Conservation (phyloP, 2,113 vertebrate species). For the Psophia crepitans region DNA sequence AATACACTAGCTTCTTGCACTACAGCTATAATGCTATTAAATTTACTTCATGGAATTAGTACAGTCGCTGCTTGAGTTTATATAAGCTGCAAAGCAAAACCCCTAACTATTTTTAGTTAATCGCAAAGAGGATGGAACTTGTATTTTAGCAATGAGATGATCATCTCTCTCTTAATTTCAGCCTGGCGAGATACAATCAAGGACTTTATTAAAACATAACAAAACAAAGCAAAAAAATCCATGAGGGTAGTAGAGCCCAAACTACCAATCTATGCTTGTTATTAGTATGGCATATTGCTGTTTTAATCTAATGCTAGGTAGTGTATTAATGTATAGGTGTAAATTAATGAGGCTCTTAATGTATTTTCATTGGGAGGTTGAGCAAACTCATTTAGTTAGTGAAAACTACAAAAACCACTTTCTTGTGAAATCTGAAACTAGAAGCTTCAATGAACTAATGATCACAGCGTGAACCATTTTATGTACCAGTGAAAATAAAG, state of each 20-base stretch:
- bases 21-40: constrained; percentile 52
- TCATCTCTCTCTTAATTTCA: constrained; percentile 35
- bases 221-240: constrained; percentile 34
- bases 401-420: constrained; percentile 79
- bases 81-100: constrained; percentile 59
- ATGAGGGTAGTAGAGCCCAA: constrained; percentile 35
- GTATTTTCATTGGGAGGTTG: constrained; percentile 78
- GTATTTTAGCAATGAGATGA: constrained; percentile 45
- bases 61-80: constrained; percentile 54
- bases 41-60: constrained; percentile 67
- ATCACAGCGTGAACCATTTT: constrained; percentile 68
- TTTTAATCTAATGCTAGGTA: constrained; percentile 68
- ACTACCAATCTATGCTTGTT: constrained; percentile 60
- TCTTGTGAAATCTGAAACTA: constrained; percentile 77
- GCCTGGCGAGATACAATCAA: constrained; percentile 37
- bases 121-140: constrained; percentile 60
- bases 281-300: constrained; percentile 58
- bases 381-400: constrained; percentile 77
- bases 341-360: constrained; percentile 83
- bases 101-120: constrained; percentile 66
- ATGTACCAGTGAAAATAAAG: constrained; percentile 74
- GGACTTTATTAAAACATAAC: constrained; percentile 45
- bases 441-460: constrained; percentile 79
- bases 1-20: background rate
- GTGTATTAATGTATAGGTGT: constrained; percentile 67